These are phyloP conservation scores for Drosophila anomalata DNA, from an alignment of 2,888 invertebrate genomes.

Conservation along the genomic window DNA sequence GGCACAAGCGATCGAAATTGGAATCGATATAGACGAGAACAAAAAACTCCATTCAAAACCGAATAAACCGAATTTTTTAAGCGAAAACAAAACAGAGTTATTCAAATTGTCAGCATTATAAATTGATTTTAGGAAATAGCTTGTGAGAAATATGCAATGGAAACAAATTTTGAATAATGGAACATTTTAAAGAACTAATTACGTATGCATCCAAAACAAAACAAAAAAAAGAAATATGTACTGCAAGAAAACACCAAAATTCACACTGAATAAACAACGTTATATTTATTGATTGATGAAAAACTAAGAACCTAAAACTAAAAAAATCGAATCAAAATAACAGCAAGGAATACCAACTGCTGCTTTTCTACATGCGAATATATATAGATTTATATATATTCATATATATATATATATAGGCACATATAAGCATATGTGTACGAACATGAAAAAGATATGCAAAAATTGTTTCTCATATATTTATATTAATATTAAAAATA, in stretches of 20 bases:
- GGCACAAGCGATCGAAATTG: constrained; percentile 37
- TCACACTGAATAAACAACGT: constrained; percentile 74
- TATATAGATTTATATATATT: constrained; percentile 20
- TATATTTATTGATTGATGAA: constrained; percentile 76
- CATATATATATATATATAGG: constrained; percentile 37
- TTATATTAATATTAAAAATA: constrained; percentile 70
- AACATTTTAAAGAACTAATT: constrained; percentile 37
- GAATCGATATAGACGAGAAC: neutral
- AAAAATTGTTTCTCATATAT: constrained; percentile 75
- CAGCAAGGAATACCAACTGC: constrained; percentile 57
- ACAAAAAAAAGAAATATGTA: constrained; percentile 29
- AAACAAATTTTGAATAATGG: constrained; percentile 37
- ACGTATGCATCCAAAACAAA: constrained; percentile 34
- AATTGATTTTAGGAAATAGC: constrained; percentile 37
- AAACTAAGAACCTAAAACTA: constrained; percentile 61
- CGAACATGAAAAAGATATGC: constrained; percentile 51
- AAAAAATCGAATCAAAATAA: constrained; percentile 53
- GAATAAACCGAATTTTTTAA: constrained; percentile 47
- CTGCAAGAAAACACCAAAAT: constrained; percentile 68
- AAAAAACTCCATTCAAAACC: constrained; percentile 31
- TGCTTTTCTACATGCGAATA: constrained; percentile 69
- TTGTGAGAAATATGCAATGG: constrained; percentile 19
- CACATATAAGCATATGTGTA: constrained; percentile 41
- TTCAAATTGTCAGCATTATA: constrained; percentile 24
- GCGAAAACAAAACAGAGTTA: constrained; percentile 21